Percentiles rank a stretch among this genome's conserved stretches.
phyloP scores from a whole-genome alignment of 1,140 invertebrate species.

The Hetaerina americana region DNA sequence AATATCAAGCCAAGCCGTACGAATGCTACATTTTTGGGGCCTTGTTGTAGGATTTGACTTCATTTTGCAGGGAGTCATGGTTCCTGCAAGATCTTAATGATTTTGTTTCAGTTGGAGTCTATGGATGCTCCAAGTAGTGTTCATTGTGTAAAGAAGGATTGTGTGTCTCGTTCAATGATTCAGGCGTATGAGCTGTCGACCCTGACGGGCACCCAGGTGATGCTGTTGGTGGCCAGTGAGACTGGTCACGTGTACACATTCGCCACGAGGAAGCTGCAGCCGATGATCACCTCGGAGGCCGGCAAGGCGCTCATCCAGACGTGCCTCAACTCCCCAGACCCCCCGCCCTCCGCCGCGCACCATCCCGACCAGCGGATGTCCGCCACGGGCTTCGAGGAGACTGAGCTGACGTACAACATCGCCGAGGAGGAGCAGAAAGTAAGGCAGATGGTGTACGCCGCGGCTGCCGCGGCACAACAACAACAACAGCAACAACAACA shows the following conservation, averaged over 20 bases:
- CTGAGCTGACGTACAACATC: conserved; percentile 93
- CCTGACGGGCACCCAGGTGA: conserved; percentile 97
- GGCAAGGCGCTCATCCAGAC: conserved; percentile 98
- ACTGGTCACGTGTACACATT: conserved; percentile 99
- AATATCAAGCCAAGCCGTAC: too few relatives aligned
- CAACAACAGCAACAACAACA: not conserved
- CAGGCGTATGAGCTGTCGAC: conserved; percentile 99
- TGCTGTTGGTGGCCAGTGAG: conserved; percentile 89
- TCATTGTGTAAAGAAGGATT: too few relatives aligned
- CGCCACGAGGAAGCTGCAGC: conserved; percentile 95
- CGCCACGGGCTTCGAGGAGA: conserved; percentile 95
- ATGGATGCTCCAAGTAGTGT: too few relatives aligned
- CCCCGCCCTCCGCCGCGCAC: conserved; percentile 46
- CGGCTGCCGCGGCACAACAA: not conserved
- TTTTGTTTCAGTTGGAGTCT: too few relatives aligned
- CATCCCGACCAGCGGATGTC: conserved; percentile 86
- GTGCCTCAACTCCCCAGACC: conserved; percentile 94
- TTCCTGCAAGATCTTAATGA: too few relatives aligned
- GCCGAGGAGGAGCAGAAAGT: conserved; percentile 90
- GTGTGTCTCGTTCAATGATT: too few relatives aligned
- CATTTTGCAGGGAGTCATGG: too few relatives aligned
- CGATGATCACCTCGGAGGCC: conserved; percentile 98
- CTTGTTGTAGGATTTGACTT: too few relatives aligned
- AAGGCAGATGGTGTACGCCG: conserved; percentile 47
- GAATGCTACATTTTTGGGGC: too few relatives aligned